Evolutionary conservation across 2,113 vertebrate species (phyloP).

Genomic region (Pongo pygmaeus): DNA sequence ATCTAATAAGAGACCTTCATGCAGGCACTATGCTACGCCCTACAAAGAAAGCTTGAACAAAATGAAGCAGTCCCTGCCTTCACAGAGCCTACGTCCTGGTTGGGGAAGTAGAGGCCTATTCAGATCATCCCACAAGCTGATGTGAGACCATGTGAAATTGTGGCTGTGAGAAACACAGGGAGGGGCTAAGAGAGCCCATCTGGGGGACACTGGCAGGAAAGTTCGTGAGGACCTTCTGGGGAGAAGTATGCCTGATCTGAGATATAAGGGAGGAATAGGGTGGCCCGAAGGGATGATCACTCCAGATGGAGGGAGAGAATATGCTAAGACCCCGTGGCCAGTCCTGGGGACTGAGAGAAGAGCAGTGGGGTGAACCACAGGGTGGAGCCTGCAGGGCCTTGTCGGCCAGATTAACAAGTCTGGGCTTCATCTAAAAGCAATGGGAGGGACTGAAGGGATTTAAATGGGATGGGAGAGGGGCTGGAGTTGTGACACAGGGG

Average conservation of each 20-base stretch:
- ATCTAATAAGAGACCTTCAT: neutral
- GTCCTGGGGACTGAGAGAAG: neutral
- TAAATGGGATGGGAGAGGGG: neutral
- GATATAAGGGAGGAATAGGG: neutral
- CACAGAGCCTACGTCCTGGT: neutral
- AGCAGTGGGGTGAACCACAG: neutral
- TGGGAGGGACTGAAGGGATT: neutral
- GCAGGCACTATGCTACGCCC: neutral
- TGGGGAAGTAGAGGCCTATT: neutral
- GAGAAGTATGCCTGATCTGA: neutral
- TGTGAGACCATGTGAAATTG: neutral
- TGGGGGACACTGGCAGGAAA: neutral
- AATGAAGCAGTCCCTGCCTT: neutral
- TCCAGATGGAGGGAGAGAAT: neutral
- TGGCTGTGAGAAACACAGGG: neutral
- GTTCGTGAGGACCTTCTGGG: neutral
- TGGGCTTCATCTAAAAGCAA: neutral
- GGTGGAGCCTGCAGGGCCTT: neutral
- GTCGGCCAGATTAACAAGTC: neutral
- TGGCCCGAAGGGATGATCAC: neutral
- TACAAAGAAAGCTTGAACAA: neutral
- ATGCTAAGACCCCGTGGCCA: neutral
- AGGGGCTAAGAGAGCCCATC: neutral
- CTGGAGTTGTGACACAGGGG: neutral
- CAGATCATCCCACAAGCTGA: neutral